Evolutionary conservation across 2,797 vertebrate genomes (phyloP), one percentile per base, ranked within the genome.

Genomic region (Siniperca undulata): DNA sequence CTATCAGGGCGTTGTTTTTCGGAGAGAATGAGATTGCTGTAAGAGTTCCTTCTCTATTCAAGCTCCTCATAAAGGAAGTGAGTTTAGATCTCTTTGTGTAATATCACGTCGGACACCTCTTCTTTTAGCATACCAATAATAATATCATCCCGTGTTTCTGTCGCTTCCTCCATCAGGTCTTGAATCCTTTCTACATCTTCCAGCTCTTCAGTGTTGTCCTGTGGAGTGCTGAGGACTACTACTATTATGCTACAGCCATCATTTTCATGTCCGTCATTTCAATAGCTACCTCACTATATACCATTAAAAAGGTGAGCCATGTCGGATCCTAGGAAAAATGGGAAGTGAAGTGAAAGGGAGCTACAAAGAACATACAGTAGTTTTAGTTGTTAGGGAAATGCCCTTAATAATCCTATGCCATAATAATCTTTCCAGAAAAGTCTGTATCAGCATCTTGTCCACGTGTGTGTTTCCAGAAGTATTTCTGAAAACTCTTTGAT

Each of bases 111-210:
- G 42, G 7, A 19, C 34, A 19, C 6, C 3, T 61, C 20, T 24
- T 76, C 19, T 74, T 34, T 68, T 14, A 24, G 7, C 3, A 30
- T 3, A n/a, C 16, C 13, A 34, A 5, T 46, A 9, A 22, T 3
- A 22, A 4, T 14, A 24, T 12, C 30, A 36, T n/a, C 17, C 10
- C 44, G 0, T 19, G 9, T 71, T 19, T 61, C 13, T 70, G 34
- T 81, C 36, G 76, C 13, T 55, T 77, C 24, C 42, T 66, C 36
- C n/a, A 50, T 75, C 83, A 99, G 98, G 98, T 99, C 85, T 96
- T 99, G 93, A 99, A 99, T 89, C 98, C 98, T 77, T 99, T 99
- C 95, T 99, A 99, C 97, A 95, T 99, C 95, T 99, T 99, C 95
- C 98, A 99, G 94, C 96, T 99, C 84, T 99, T 99, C 96, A 99